phyloP scores from a whole-genome alignment of 2,888 invertebrate species.

The Eilema caniola region DNA sequence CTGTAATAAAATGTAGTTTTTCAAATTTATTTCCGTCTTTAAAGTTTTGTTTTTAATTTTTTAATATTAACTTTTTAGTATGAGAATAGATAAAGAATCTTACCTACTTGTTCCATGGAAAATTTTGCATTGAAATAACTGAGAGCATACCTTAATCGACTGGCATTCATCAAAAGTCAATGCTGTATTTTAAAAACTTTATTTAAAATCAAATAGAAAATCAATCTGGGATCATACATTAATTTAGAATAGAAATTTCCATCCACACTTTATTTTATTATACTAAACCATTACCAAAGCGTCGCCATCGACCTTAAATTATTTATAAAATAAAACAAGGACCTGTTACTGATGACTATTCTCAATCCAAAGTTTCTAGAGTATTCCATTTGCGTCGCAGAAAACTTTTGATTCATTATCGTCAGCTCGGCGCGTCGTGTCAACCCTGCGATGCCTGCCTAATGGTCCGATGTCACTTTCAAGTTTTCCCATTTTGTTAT shows the following conservation, averaged over 20 bases:
- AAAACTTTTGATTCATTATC: constrained; percentile 74
- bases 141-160: no score
- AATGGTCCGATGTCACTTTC: constrained; percentile 74
- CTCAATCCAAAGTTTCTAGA: constrained; percentile 44
- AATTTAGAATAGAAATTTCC: background rate
- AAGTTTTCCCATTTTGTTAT: constrained; percentile 77
- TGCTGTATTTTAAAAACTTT: no score
- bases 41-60: no score
- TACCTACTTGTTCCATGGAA: no score
- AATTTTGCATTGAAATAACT: no score
- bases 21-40: no score
- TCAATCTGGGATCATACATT: background rate
- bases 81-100: no score
- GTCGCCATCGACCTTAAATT: constrained; percentile 19
- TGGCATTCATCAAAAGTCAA: no score
- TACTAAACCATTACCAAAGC: constrained; percentile 10
- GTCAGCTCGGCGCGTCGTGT: constrained; percentile 49
- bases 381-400: constrained; percentile 59
- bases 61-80: no score
- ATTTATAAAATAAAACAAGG: constrained; percentile 39
- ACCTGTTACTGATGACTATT: constrained; percentile 48
- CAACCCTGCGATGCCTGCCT: constrained; percentile 62
- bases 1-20: no score
- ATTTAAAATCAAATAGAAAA: no score
- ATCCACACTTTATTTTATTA: constrained; percentile 12